These are phyloP conservation scores for Catharus fuscescens DNA, from an alignment of 2,113 vertebrate genomes.

Conservation along the genomic window DNA sequence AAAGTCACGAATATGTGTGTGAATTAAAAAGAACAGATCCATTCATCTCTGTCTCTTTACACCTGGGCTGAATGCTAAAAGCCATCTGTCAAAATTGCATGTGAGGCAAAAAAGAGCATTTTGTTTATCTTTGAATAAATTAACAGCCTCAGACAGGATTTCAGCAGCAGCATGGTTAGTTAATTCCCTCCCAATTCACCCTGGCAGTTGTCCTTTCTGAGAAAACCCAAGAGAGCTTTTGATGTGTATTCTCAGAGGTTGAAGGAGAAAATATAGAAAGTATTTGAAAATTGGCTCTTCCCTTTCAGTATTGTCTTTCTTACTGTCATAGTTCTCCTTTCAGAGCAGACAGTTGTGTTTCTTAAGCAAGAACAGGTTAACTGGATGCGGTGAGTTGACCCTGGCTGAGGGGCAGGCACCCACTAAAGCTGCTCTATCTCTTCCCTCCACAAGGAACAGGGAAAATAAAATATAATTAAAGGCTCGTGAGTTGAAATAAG, in stretches of 20 bases:
- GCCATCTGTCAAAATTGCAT: constrained; percentile 71
- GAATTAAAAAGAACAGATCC: constrained; percentile 59
- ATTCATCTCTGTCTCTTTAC: constrained; percentile 75
- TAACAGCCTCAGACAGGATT: constrained; percentile 48
- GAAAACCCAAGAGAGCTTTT: neutral
- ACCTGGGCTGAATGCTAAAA: constrained; percentile 63
- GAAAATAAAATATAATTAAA: neutral
- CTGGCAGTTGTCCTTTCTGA: constrained; percentile 18
- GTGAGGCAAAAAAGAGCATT: constrained; percentile 52
- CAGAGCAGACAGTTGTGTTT: constrained; percentile 3
- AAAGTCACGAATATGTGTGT: constrained; percentile 59
- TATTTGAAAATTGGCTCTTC: neutral
- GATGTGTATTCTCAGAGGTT: neutral
- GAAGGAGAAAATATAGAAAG: neutral
- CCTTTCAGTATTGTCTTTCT: neutral
- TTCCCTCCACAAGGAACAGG: neutral
- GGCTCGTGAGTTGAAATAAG: neutral
- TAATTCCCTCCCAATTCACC: constrained; percentile 26
- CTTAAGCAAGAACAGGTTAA: neutral
- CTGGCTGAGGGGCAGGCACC: neutral
- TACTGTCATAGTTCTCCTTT: neutral
- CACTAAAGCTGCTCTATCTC: neutral
- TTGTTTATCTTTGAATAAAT: constrained; percentile 75
- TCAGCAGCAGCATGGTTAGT: constrained; percentile 7
- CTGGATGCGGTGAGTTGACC: neutral